Percentiles rank a stretch among this genome's conserved stretches.
These are phyloP conservation scores for Astropecten irregularis DNA, from an alignment of 53 echinoderm and acorn worm genomes.

Conservation along the genomic window DNA sequence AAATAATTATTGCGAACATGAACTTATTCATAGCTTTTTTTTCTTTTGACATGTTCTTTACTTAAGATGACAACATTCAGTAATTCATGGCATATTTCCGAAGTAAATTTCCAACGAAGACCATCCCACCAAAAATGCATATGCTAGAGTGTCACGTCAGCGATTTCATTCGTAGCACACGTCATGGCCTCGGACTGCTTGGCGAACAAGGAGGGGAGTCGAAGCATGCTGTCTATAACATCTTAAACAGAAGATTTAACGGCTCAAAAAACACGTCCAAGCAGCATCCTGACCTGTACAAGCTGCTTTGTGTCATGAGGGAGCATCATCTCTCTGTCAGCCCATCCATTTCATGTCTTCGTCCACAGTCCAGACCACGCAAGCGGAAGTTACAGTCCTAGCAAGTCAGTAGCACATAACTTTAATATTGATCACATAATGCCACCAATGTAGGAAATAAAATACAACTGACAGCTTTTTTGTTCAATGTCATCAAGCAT, in stretches of 20 bases:
- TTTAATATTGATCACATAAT: too few relatives aligned
- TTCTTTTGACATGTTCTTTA: neutral
- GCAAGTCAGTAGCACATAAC: too few relatives aligned
- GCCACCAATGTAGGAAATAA: too few relatives aligned
- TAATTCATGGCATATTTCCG: constrained; percentile 13
- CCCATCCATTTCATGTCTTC: neutral
- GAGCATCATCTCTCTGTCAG: neutral
- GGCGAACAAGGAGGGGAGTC: constrained; percentile 62
- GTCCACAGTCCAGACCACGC: constrained; percentile 1
- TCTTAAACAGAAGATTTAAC: neutral
- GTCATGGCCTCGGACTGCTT: constrained; percentile 38
- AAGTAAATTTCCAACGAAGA: constrained; percentile 3
- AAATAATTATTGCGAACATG: neutral
- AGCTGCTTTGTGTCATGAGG: neutral
- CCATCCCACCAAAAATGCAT: constrained; percentile 57
- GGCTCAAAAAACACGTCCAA: neutral
- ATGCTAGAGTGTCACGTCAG: constrained; percentile 45
- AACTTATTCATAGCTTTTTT: neutral
- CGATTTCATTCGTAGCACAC: constrained; percentile 15
- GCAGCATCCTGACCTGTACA: neutral
- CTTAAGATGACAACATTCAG: neutral
- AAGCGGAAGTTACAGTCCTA: too few relatives aligned
- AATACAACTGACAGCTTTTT: too few relatives aligned
- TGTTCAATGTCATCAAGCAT: too few relatives aligned
- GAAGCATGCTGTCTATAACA: constrained; percentile 47